Conservation (phyloP, 1,140 invertebrate genomes). For the Meloidogyne chitwoodi region DNA sequence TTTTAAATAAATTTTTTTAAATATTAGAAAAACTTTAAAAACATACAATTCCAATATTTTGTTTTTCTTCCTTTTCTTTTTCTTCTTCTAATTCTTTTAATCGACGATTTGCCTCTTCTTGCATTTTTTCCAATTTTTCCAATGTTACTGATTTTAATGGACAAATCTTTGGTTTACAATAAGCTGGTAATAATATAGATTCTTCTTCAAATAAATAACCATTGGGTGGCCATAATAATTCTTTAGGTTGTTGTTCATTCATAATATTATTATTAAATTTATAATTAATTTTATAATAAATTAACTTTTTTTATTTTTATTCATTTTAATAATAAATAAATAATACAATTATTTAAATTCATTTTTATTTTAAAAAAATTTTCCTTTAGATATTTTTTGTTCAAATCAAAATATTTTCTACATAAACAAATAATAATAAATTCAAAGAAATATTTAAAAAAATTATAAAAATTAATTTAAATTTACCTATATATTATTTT, state of each 20-base stretch:
- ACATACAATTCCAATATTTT: not conserved
- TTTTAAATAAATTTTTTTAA: not conserved
- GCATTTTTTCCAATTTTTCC: constrained; percentile 49
- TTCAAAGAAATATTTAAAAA: too few species aligned
- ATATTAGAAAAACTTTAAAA: too few species aligned
- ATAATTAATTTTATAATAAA: not conserved
- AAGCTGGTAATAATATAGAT: constrained; percentile 34
- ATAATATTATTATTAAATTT: not conserved
- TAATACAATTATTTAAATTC: too few species aligned
- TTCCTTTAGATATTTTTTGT: too few species aligned
- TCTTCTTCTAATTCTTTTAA: constrained; percentile 40
- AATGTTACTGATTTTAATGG: constrained; percentile 46
- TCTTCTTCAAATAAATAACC: constrained; percentile 34
- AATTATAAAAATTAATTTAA: too few species aligned
- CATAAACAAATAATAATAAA: too few species aligned
- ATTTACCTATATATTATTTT: too few species aligned
- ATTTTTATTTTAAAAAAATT: too few species aligned
- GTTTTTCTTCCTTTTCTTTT: constrained; percentile 20
- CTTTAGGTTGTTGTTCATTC: constrained; percentile 19
- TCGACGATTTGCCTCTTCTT: constrained; percentile 44
- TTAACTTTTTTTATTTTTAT: not conserved
- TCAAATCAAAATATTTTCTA: too few species aligned
- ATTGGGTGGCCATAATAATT: constrained; percentile 37
- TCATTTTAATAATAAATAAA: not conserved
- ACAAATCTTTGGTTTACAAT: constrained; percentile 51